Conservation (phyloP, 2,888 invertebrate genomes). For the Acrobeloides nanus region DNA sequence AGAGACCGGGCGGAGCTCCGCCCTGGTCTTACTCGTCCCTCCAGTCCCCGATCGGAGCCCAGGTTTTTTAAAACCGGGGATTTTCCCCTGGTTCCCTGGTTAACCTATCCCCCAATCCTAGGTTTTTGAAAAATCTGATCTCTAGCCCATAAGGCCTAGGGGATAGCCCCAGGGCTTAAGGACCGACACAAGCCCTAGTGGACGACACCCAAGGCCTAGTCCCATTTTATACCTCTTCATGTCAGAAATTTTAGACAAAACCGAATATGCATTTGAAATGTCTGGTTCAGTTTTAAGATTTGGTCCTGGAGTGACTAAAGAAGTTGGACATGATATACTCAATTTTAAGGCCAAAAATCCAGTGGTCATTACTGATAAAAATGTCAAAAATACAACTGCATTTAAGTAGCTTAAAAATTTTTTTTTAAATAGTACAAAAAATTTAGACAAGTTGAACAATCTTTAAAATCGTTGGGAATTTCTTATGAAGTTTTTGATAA, state of each 20-base stretch:
- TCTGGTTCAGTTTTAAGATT: constrained; percentile 79
- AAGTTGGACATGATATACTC: constrained; percentile 63
- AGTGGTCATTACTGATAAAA: constrained; percentile 75
- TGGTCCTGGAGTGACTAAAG: constrained; percentile 75
- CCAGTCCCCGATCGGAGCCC: too few species aligned
- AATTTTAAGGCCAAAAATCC: constrained; percentile 73
- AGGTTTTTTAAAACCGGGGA: too few species aligned
- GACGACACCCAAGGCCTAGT: too few species aligned
- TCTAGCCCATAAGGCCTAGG: too few species aligned
- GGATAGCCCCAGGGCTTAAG: too few species aligned
- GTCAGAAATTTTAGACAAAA: constrained; percentile 3
- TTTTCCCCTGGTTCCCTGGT: too few species aligned
- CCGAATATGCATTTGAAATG: constrained; percentile 64
- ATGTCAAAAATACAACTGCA: constrained; percentile 66
- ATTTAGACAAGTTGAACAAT: constrained; percentile 63
- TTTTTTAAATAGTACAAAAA: constrained; percentile 7
- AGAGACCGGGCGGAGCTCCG: too few species aligned
- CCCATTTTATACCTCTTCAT: too few species aligned
- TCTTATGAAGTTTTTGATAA: constrained; percentile 63
- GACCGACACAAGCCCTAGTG: too few species aligned
- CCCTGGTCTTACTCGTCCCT: too few species aligned
- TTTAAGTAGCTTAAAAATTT: constrained; percentile 59
- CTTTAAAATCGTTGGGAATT: constrained; percentile 67
- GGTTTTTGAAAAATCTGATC: too few species aligned
- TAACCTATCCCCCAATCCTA: too few species aligned